These are phyloP conservation scores for Paratilapia polleni DNA, from an alignment of 2,113 vertebrate species.

Conservation along the genomic window DNA sequence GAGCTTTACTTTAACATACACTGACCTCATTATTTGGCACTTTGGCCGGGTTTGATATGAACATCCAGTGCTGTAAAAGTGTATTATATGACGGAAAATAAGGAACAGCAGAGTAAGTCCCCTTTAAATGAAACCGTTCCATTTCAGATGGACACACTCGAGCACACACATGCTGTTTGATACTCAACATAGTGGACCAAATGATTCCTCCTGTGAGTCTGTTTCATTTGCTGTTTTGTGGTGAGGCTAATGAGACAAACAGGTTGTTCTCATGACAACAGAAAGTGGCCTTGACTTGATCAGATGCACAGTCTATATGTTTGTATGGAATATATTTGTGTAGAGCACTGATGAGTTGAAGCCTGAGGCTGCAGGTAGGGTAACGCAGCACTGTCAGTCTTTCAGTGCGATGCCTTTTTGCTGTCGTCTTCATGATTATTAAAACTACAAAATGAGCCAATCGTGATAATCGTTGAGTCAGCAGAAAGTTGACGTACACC, in stretches of 20 bases:
- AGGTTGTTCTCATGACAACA: background rate
- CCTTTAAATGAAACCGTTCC: background rate
- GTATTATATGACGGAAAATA: background rate
- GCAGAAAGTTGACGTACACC: background rate
- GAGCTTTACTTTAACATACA: background rate
- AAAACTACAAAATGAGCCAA: background rate
- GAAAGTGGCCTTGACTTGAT: constrained; percentile 45
- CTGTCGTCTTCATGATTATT: background rate
- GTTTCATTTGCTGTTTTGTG: constrained; percentile 1
- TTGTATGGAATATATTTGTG: background rate
- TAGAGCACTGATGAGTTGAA: background rate
- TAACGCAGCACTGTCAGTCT: background rate
- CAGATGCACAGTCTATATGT: background rate
- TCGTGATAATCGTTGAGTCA: background rate
- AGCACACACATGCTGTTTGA: background rate
- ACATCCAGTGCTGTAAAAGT: background rate
- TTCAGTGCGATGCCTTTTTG: background rate
- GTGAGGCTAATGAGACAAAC: background rate
- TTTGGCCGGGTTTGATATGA: background rate
- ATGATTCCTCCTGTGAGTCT: constrained; percentile 11
- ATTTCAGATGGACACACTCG: background rate
- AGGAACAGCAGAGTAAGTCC: background rate
- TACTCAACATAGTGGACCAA: constrained; percentile 32
- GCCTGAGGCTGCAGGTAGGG: background rate
- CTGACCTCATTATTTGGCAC: background rate